Base-by-base conservation (phyloP, 2,797 vertebrate species). In the Erpetoichthys calabaricus region DNA sequence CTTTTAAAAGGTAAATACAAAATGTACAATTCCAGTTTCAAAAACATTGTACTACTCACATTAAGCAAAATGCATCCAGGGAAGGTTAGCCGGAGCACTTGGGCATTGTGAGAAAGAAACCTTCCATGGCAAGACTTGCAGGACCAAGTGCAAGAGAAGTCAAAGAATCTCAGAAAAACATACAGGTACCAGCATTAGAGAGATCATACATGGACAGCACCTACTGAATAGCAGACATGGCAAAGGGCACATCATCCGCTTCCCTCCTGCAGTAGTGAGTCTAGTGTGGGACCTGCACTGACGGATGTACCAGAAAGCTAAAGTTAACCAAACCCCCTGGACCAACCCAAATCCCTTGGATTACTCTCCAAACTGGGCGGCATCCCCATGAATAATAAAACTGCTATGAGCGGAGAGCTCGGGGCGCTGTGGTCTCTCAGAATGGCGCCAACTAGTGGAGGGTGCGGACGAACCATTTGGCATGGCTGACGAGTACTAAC, bases 381-480 rank as follows among this genome's bases (percentile, higher is more conserved):
- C 67, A 25, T 25, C 25, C 25, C 25, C 25, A 25, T 25, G 25
- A 25, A 25, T 25, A 25, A 25, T 25, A 25, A 25, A 25, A 25
- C 25, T 25, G 1, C 25, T 25, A 25, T 25, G 25, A 25, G 25
- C 25, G 25, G 25, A 25, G 25, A 25, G 25, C 25, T 25, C 25
- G 25, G 25, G 25, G 25, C 25, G 25, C 25, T 25, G 25, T 25
- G 25, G 25, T 25, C 25, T 25, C 25, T 25, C 25, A 25, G 25
- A 25, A 25, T 2, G 25, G 25, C 25, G 25, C 25, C 25, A 25
- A 25, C 25, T 72, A 72, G 65, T 76, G 73, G 72, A 83, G 85
- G 87, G 85, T 83, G 86, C 73, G 83, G 82, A 81, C 82, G 90
- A 94, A 90, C 86, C 81, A 83, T 87, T 84, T 88, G 83, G 90